A percentile compares a stretch with the other conserved stretches of the same genome.
Conservation (phyloP, 2,888 invertebrate species). For the Xylota segnis region DNA sequence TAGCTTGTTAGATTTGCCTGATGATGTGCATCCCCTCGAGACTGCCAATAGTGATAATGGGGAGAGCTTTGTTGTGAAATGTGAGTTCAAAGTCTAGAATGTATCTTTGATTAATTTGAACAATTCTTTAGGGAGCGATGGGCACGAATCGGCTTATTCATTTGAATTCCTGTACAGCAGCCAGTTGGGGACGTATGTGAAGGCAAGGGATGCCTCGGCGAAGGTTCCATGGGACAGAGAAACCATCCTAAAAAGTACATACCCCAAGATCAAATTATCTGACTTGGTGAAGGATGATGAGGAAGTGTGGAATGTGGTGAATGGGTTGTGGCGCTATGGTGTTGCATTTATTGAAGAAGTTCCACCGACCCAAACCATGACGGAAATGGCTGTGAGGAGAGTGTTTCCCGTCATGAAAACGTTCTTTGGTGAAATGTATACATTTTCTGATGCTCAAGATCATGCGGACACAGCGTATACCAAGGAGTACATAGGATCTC, state of each 20-base stretch:
- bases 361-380: constrained; percentile 82
- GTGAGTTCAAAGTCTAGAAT: constrained; percentile 84
- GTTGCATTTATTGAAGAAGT: constrained; percentile 83
- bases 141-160: constrained; percentile 86
- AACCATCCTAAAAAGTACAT: constrained; percentile 83
- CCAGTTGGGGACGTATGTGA: constrained; percentile 79
- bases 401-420: constrained; percentile 89
- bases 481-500: constrained; percentile 88
- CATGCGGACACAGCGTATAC: constrained; percentile 91
- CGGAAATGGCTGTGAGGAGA: constrained; percentile 85
- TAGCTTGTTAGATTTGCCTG: constrained; percentile 86
- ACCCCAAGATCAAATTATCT: constrained; percentile 84
- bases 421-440: constrained; percentile 91
- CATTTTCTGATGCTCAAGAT: constrained; percentile 86
- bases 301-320: constrained; percentile 85
- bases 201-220: constrained; percentile 72
- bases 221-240: constrained; percentile 86
- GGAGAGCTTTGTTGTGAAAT: constrained; percentile 84
- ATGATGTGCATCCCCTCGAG: constrained; percentile 83
- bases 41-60: constrained; percentile 81
- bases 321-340: constrained; percentile 82
- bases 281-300: constrained; percentile 85
- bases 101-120: not conserved
- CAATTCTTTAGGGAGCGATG: constrained; percentile 86
- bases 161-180: constrained; percentile 84